A percentile compares a stretch with the other conserved stretches of the same genome.
phyloP scores from a whole-genome alignment of 35 echinoderm and acorn worm species.

The Apostichopus japonicus region DNA sequence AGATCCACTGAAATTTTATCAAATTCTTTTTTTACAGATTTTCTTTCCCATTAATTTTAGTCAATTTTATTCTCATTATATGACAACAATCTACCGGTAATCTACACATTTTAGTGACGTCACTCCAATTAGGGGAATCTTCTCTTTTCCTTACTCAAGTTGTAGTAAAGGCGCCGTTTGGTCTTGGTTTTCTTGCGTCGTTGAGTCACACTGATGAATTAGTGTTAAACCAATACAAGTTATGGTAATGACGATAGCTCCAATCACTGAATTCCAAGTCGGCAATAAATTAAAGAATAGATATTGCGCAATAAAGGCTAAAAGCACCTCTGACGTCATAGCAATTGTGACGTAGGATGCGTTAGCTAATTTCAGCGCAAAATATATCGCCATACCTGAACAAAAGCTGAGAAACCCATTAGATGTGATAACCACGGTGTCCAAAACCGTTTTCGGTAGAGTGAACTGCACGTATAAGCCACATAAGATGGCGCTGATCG shows the following conservation, averaged over 20 bases:
- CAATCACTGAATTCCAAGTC: not conserved
- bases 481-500: not conserved
- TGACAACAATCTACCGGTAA: no score
- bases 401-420: constrained; percentile 20
- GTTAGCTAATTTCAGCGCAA: not conserved
- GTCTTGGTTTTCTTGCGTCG: not conserved
- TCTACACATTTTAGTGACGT: not conserved
- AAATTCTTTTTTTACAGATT: no score
- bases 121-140: not conserved
- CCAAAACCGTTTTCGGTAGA: not conserved
- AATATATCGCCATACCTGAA: not conserved
- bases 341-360: constrained; percentile 35
- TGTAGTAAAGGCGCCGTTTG: not conserved
- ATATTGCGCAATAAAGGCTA: not conserved
- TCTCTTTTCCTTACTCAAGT: not conserved
- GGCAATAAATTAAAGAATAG: constrained; percentile 4
- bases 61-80: no score
- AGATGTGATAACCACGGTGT: not conserved
- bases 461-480: not conserved
- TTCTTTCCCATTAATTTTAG: no score
- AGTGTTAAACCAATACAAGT: not conserved
- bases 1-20: no score
- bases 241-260: constrained; percentile 7
- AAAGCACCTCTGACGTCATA: constrained; percentile 31
- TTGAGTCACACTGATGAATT: not conserved